These are phyloP conservation scores for Yponomeuta sedellus DNA, from an alignment of 2,888 invertebrate genomes.

Conservation along the genomic window DNA sequence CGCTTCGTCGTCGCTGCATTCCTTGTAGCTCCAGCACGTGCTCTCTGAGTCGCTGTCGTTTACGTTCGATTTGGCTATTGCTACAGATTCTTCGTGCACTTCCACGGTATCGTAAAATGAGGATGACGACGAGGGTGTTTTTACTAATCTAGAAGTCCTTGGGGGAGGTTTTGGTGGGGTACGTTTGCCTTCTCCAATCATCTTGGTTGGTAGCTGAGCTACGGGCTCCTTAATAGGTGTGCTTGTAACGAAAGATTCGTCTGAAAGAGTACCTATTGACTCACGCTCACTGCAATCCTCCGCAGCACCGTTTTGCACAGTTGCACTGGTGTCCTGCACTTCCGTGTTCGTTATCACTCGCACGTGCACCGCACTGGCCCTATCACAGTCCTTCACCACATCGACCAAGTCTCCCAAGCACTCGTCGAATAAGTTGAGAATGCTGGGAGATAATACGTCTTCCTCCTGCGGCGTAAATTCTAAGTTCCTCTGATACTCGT, in stretches of 20 bases:
- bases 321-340: constrained; percentile 23
- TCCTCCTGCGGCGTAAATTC: constrained; percentile 45
- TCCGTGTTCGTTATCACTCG: constrained; percentile 21
- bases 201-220: neutral
- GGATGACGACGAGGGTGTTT: constrained; percentile 36
- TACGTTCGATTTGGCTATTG: neutral
- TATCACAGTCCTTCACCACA: neutral
- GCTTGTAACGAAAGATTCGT: constrained; percentile 52
- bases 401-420: constrained; percentile 44
- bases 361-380: constrained; percentile 4
- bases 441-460: constrained; percentile 53
- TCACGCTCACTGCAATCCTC: constrained; percentile 51
- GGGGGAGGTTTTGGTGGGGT: constrained; percentile 44
- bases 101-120: constrained; percentile 35
- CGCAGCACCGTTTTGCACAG: constrained; percentile 30
- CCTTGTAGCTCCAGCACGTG: constrained; percentile 70
- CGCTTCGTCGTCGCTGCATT: constrained; percentile 50
- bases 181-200: constrained; percentile 4
- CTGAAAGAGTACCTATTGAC: constrained; percentile 37
- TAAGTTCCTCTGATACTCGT: constrained; percentile 60
- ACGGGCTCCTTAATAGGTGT: constrained; percentile 37
- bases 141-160: constrained; percentile 40
- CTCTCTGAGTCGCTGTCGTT: constrained; percentile 58
- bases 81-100: constrained; percentile 23
- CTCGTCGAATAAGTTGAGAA: constrained; percentile 68